A percentile compares a stretch with the other conserved stretches of the same genome.
Conservation (phyloP, 2,113 vertebrate species). For the Gyps fulvus region DNA sequence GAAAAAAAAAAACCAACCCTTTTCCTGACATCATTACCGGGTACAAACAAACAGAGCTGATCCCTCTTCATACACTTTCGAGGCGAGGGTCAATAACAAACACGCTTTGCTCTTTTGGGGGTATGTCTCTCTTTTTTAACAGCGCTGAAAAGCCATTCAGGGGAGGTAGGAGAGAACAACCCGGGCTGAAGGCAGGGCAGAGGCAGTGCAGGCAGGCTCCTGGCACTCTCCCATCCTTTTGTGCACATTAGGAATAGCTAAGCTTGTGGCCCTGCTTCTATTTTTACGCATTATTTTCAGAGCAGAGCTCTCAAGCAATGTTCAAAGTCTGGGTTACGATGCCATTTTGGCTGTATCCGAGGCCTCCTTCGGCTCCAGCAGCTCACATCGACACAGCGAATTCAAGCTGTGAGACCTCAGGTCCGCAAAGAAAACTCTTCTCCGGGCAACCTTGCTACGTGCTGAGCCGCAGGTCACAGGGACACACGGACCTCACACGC, state of each 20-base stretch:
- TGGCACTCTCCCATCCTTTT: slow-evolving; percentile 27
- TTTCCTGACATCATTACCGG: slow-evolving; percentile 48
- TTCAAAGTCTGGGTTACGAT: neutral
- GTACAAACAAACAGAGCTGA: slow-evolving; percentile 28
- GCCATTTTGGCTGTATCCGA: neutral
- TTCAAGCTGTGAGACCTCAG: neutral
- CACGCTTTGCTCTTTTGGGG: slow-evolving; percentile 28
- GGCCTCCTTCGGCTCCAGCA: neutral
- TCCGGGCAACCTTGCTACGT: neutral
- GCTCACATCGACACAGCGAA: neutral
- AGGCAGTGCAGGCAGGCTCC: neutral
- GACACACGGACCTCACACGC: rapidly evolving
- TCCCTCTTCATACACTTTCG: slow-evolving; percentile 5
- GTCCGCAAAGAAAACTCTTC: neutral
- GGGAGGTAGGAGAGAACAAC: neutral
- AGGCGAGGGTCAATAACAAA: slow-evolving; percentile 9
- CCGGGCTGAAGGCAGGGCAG: neutral
- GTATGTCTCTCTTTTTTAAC: neutral
- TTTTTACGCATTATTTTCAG: slow-evolving; percentile 11
- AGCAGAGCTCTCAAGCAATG: neutral
- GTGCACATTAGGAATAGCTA: neutral
- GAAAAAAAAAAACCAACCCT: neutral
- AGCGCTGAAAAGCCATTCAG: neutral
- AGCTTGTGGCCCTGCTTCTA: neutral
- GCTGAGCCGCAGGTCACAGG: neutral